A percentile compares a stretch with the other conserved stretches of the same genome.
phyloP scores from a whole-genome alignment of 64 coral and sea anemone genomes.

The Exaiptasia diaphana region DNA sequence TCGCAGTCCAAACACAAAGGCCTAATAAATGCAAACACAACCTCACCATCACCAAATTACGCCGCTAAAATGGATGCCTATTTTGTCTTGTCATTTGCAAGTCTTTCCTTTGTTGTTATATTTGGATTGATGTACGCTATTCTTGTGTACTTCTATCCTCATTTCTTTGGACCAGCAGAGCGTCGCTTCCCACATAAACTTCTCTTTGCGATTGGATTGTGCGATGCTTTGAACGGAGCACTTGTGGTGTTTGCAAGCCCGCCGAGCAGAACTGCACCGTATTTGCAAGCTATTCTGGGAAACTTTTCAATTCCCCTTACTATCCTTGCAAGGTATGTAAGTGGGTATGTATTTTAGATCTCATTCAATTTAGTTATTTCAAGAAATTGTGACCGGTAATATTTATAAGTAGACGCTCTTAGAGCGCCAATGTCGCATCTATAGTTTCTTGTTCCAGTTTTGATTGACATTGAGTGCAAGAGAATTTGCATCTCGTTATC shows the following conservation, averaged over 20 bases:
- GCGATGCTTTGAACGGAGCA: slow-evolving; percentile 71
- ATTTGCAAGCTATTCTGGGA: slow-evolving; percentile 77
- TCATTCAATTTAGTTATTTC: too few species aligned
- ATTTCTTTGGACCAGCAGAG: slow-evolving; percentile 62
- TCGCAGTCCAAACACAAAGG: slow-evolving; percentile 3
- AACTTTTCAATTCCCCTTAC: slow-evolving; percentile 84
- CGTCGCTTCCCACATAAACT: slow-evolving; percentile 47
- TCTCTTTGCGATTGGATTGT: slow-evolving; percentile 80
- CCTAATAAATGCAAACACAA: not conserved
- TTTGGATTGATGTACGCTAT: slow-evolving; percentile 60
- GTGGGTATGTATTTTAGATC: too few species aligned
- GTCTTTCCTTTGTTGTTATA: slow-evolving; percentile 74
- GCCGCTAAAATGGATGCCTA: slow-evolving; percentile 60
- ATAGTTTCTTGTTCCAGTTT: too few species aligned
- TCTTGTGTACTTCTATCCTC: slow-evolving; percentile 35
- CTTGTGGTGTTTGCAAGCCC: slow-evolving; percentile 75
- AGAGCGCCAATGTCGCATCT: too few species aligned
- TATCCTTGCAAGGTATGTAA: slow-evolving; percentile 65
- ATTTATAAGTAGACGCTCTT: too few species aligned
- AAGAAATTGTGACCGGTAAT: too few species aligned
- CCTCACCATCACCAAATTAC: not conserved
- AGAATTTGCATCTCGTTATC: too few species aligned
- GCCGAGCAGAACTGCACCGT: slow-evolving; percentile 77
- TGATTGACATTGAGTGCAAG: too few species aligned
- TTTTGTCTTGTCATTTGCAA: slow-evolving; percentile 79